Evolutionary conservation across 2,888 invertebrate species (phyloP).

Genomic region (Melikaiella ostensackeni): DNA sequence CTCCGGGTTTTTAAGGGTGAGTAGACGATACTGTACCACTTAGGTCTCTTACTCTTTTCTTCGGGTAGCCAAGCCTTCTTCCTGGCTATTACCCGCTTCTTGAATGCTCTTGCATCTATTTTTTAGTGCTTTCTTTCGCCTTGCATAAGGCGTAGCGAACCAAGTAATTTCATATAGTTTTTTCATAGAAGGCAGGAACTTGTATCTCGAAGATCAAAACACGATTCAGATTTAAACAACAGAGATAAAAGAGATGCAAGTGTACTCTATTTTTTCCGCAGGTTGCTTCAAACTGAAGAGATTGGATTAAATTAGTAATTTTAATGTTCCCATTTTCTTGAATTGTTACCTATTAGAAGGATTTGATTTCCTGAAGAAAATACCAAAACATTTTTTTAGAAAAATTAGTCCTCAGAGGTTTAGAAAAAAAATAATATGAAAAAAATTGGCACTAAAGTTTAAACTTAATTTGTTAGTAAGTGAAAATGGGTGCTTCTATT

Average conservation of each 20-base stretch:
- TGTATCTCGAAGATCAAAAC: background rate
- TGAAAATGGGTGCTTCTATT: background rate
- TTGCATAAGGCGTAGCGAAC: background rate
- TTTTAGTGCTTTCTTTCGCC: constrained; percentile 25
- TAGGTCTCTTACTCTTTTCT: constrained; percentile 5
- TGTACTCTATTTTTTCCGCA: background rate
- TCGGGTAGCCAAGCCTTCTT: constrained; percentile 23
- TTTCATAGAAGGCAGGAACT: background rate
- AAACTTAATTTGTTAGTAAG: background rate
- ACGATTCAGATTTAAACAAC: background rate
- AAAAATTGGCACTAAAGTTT: background rate
- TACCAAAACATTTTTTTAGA: background rate
- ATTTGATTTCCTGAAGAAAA: background rate
- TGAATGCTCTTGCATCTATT: constrained; percentile 33
- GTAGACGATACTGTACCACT: constrained; percentile 42
- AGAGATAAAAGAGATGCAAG: background rate
- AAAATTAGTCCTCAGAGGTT: background rate
- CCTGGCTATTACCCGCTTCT: constrained; percentile 34
- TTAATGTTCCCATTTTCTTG: background rate
- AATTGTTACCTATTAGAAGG: background rate
- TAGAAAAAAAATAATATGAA: background rate
- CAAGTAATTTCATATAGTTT: constrained; percentile 28
- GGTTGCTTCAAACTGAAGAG: background rate
- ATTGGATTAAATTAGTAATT: background rate
- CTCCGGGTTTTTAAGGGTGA: constrained; percentile 64